Evolutionary conservation across 2,888 invertebrate species (phyloP), one percentile per base, ranked within the genome.

Genomic region (Megaustenia siamemsis): DNA sequence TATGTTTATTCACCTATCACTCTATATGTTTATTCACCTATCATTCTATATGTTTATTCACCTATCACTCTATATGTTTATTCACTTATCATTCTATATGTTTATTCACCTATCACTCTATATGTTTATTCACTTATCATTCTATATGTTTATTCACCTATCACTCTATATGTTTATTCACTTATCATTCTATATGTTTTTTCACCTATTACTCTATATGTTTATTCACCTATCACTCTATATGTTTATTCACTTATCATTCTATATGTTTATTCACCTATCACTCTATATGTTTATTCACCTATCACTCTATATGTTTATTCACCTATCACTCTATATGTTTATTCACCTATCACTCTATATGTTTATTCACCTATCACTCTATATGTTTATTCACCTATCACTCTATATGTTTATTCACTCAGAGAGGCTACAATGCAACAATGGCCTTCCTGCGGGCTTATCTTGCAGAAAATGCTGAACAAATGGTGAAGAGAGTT

Each of bases 391-490:
- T 24, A n/a, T 63, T 15, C 8, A 63, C 8, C 24, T 15, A 5
- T n/a, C 24, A 63, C 28, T 24, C 24, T 63, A 6, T 24, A 28
- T 63, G 8, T 63, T 15, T 63, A n/a, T 24, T 63, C 63, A 63
- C 63, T 21, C 86, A 88, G 87, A 73, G 87, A 53, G 87, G 87
- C 28, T 88, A 86, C 83, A 86, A 86, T 69, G 82, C 86, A 0
- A 86, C 86, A 45, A 73, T 78, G 32, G 76, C 86, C 28, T 86
- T 86, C 78, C 77, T 88, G 4, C 83, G 83, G 68, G 87, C 86
- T 83, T 86, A 68, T 82, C 76, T 86, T 5, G 85, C 82, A 4
- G 85, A 86, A 1, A 84, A 84, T 32, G 49, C 69, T 45, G 81
- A 81, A 10, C 76, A 78, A 4, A 69, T 68, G 24, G 83, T 83